Evolutionary conservation across 2,888 invertebrate species (phyloP).

Genomic region (Notocelia uddmanniana): DNA sequence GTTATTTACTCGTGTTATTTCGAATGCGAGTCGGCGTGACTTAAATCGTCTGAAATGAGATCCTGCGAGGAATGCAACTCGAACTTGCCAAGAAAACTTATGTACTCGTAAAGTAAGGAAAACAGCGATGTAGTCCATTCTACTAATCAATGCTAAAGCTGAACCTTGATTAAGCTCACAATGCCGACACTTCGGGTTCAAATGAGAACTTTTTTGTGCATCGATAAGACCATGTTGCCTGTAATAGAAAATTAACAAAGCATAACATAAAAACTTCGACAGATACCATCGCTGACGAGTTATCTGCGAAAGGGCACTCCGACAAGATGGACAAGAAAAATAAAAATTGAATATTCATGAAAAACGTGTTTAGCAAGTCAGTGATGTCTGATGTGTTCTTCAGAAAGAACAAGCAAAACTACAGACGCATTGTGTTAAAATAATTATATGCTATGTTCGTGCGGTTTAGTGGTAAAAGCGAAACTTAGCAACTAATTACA

Average conservation of each 20-base stretch:
- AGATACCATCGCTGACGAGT: conserved; percentile 6
- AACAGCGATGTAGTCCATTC: neutral
- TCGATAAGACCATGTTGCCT: conserved; percentile 6
- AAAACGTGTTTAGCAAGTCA: conserved; percentile 15
- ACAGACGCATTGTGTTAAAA: conserved; percentile 6
- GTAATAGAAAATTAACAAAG: conserved; percentile 21
- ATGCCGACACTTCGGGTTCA: neutral
- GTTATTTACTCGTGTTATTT: conserved; percentile 3
- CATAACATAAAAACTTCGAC: conserved; percentile 7
- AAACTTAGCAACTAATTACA: conserved; percentile 65
- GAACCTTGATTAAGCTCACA: neutral
- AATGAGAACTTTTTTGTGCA: neutral
- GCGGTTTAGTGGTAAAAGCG: conserved; percentile 56
- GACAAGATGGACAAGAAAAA: conserved; percentile 17
- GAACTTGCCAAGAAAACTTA: conserved; percentile 6
- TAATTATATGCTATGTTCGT: conserved; percentile 24
- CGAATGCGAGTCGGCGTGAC: neutral
- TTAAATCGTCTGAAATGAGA: neutral
- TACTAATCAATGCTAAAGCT: neutral
- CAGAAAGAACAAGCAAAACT: neutral
- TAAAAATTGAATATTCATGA: conserved; percentile 28
- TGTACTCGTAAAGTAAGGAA: neutral
- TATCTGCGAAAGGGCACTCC: conserved; percentile 21
- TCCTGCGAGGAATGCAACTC: neutral
- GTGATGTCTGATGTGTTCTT: neutral